phyloP scores from a whole-genome alignment of 2,888 invertebrate genomes.

The Caenorhabditis becei region DNA sequence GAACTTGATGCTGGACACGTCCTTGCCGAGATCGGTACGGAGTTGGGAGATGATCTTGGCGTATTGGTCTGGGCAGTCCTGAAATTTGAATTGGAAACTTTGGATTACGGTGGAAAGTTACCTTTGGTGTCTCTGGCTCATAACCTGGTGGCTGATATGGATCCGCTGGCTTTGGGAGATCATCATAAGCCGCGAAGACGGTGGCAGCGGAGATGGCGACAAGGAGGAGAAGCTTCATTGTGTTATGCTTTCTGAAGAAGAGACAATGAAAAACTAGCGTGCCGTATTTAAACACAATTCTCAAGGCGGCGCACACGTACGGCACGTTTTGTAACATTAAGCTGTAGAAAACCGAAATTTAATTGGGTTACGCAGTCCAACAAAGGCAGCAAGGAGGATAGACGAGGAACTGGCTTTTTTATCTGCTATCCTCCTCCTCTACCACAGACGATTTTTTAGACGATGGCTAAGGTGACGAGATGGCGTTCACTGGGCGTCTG shows the following conservation, averaged over 20 bases:
- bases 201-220: constrained; percentile 25
- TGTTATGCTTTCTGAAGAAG: constrained; percentile 28
- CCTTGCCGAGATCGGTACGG: constrained; percentile 49
- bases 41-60: constrained; percentile 42
- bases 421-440: background rate
- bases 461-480: background rate
- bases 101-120: background rate
- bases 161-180: constrained; percentile 56
- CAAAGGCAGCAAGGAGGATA: background rate
- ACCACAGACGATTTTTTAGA: constrained; percentile 38
- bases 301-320: constrained; percentile 34
- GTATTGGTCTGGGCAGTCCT: constrained; percentile 50
- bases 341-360: constrained; percentile 46
- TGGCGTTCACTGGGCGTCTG: background rate
- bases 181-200: constrained; percentile 57
- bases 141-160: constrained; percentile 58
- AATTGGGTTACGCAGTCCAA: constrained; percentile 51
- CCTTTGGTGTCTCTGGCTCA: constrained; percentile 51
- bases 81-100: constrained; percentile 6
- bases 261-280: constrained; percentile 28
- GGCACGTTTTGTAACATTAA: constrained; percentile 48
- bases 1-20: constrained; percentile 49
- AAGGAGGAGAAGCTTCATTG: constrained; percentile 52
- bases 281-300: constrained; percentile 42
- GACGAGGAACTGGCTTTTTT: constrained; percentile 31